phyloP scores from a whole-genome alignment of 2,888 invertebrate species.

The Agonum fuliginosum region DNA sequence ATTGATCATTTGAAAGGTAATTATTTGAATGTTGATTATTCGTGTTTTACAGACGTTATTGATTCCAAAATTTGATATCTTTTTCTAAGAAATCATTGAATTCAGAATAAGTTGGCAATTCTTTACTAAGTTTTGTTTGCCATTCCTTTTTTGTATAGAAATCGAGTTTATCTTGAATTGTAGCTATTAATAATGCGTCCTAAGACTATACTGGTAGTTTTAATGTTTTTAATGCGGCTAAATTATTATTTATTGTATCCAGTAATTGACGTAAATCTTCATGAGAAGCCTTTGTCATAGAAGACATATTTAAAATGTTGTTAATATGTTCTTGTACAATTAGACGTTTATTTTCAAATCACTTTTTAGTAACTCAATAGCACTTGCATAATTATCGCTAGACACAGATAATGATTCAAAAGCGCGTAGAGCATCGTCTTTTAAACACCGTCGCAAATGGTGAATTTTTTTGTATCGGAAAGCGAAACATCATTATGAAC shows the following conservation, averaged over 20 bases:
- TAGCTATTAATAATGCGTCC: constrained; percentile 60
- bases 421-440: constrained; percentile 60
- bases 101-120: constrained; percentile 50
- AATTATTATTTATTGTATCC: constrained; percentile 55
- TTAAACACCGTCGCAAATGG: constrained; percentile 60
- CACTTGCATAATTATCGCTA: constrained; percentile 61
- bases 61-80: constrained; percentile 55
- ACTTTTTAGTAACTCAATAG: constrained; percentile 60
- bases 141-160: constrained; percentile 56
- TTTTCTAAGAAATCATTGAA: constrained; percentile 57
- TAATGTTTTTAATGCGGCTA: constrained; percentile 59
- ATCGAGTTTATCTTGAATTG: constrained; percentile 61
- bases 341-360: constrained; percentile 61
- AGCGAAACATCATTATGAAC: constrained; percentile 59
- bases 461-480: constrained; percentile 59
- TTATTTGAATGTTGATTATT: not conserved
- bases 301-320: constrained; percentile 58
- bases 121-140: constrained; percentile 51
- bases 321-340: constrained; percentile 61
- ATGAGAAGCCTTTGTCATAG: constrained; percentile 51
- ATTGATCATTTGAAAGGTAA: not conserved
- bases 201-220: constrained; percentile 57
- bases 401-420: constrained; percentile 61
- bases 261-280: constrained; percentile 50
- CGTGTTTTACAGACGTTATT: constrained; percentile 26